These are phyloP conservation scores for Prionailurus bengalensis DNA, from an alignment of 2,113 vertebrate genomes.

Conservation along the genomic window DNA sequence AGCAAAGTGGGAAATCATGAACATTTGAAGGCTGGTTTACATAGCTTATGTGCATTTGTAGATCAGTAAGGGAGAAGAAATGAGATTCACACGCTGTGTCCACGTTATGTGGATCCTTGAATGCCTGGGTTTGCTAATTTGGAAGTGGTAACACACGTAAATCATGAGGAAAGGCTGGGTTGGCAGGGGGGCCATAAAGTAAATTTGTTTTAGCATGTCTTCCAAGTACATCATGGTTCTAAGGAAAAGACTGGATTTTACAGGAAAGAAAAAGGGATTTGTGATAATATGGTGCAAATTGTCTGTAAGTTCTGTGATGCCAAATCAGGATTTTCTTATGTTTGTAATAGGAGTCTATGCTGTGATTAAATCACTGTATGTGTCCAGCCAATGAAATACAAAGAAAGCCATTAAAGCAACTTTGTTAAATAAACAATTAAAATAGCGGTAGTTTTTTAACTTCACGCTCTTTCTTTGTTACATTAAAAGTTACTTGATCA, in stretches of 20 bases:
- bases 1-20: not conserved
- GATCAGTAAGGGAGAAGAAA: not conserved
- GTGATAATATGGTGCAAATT: not conserved
- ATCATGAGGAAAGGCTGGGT: not conserved
- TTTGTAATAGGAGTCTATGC: not conserved
- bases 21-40: not conserved
- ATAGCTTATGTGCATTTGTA: not conserved
- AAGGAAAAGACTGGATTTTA: not conserved
- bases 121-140: not conserved
- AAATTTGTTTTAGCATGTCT: conserved; percentile 8
- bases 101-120: not conserved
- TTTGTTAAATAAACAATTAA: conserved; percentile 45
- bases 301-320: not conserved
- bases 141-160: not conserved
- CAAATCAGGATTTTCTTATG: conserved; percentile 17
- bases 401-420: conserved; percentile 13
- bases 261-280: not conserved
- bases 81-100: not conserved
- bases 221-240: not conserved
- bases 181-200: not conserved
- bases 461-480: not conserved
- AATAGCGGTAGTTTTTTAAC: not conserved
- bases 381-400: not conserved
- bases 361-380: not conserved
- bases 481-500: not conserved